A percentile compares a stretch with the other conserved stretches of the same genome.
These are phyloP conservation scores for Gymnocephalus cernua DNA, from an alignment of 2,113 vertebrate species.

Conservation along the genomic window DNA sequence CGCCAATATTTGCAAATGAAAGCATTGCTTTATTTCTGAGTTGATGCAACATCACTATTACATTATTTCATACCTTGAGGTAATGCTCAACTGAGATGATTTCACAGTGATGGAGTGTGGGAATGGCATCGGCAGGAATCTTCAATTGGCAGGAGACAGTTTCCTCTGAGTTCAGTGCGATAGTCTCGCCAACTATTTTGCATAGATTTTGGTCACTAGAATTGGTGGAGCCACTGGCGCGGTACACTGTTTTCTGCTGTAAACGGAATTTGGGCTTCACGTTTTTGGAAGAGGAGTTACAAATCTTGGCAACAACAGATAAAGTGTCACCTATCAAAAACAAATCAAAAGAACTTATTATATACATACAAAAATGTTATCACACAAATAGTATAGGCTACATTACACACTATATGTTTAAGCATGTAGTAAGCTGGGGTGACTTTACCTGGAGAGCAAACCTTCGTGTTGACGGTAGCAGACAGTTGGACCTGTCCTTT, in stretches of 20 bases:
- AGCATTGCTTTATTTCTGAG: background rate
- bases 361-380: background rate
- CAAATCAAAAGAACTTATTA: slow-evolving; percentile 18
- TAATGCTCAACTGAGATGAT: slow-evolving; percentile 72
- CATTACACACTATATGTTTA: background rate
- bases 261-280: slow-evolving; percentile 71
- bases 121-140: slow-evolving; percentile 53
- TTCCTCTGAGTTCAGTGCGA: slow-evolving; percentile 50
- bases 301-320: slow-evolving; percentile 53
- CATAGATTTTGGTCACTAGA: background rate
- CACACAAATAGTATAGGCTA: background rate
- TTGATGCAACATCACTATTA: background rate
- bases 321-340: slow-evolving; percentile 73
- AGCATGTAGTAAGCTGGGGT: background rate
- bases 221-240: background rate
- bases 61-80: slow-evolving; percentile 66
- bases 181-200: slow-evolving; percentile 52
- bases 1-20: background rate
- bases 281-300: slow-evolving; percentile 71
- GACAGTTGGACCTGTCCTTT: slow-evolving; percentile 60
- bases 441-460: slow-evolving; percentile 71
- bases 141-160: slow-evolving; percentile 54
- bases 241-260: slow-evolving; percentile 55
- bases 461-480: slow-evolving; percentile 49
- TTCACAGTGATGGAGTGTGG: slow-evolving; percentile 61